These are phyloP conservation scores for Hypotaenidia philippensis DNA, from an alignment of 2,797 vertebrate species.

Conservation along the genomic window DNA sequence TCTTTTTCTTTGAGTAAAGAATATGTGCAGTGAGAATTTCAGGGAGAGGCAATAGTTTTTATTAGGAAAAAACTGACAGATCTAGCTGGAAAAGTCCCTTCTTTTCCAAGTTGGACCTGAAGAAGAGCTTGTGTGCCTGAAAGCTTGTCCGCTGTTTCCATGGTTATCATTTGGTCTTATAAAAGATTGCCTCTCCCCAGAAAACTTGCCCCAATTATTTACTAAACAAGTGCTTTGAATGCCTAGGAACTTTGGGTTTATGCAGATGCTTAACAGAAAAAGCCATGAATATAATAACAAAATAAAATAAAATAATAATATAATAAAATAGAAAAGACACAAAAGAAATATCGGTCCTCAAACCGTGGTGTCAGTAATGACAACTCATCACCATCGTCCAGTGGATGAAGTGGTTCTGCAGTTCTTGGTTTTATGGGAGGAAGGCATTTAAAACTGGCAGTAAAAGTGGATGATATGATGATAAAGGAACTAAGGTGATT, in stretches of 20 bases:
- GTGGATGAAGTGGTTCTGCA: neutral
- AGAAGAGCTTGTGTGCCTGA: neutral
- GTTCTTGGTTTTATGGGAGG: neutral
- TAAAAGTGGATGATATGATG: neutral
- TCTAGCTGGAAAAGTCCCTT: neutral
- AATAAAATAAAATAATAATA: neutral
- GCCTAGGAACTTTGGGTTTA: neutral
- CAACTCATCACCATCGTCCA: neutral
- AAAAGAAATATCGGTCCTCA: neutral
- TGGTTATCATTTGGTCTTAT: neutral
- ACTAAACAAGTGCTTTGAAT: neutral
- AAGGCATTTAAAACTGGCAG: neutral
- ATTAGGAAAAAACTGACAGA: neutral
- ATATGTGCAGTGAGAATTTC: neutral
- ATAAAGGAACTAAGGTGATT: neutral
- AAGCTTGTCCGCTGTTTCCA: neutral
- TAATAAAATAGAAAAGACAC: neutral
- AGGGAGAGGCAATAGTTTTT: neutral
- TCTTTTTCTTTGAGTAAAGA: neutral
- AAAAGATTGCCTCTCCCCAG: neutral
- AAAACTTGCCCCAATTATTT: neutral
- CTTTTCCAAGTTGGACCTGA: neutral
- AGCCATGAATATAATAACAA: neutral
- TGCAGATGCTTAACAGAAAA: neutral
- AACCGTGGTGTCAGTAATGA: neutral